Conservation (phyloP, 2,113 vertebrate genomes). For the Oncorhynchus masou region DNA sequence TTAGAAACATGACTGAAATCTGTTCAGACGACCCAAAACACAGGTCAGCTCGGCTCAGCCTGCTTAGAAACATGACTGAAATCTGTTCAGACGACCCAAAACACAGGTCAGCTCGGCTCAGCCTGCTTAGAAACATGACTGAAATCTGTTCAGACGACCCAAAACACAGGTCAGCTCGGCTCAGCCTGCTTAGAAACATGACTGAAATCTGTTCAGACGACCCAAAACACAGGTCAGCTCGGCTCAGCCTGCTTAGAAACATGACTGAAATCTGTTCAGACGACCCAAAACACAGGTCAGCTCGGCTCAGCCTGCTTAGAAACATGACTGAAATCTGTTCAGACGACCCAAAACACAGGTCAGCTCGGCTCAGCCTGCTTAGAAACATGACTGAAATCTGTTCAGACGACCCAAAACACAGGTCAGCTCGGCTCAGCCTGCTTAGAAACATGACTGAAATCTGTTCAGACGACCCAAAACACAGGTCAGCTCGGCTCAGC, state of each 20-base stretch:
- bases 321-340: constrained; percentile 1
- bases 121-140: constrained; percentile 23
- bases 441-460: constrained; percentile 12
- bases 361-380: constrained; percentile 33
- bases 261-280: background rate
- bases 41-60: constrained; percentile 11
- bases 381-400: constrained; percentile 1
- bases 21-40: background rate
- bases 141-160: constrained; percentile 1
- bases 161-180: constrained; percentile 29
- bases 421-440: constrained; percentile 14
- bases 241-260: constrained; percentile 28
- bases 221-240: too few relatives aligned
- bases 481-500: constrained; percentile 1
- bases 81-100: background rate
- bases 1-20: constrained; percentile 10
- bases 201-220: background rate
- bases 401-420: background rate
- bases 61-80: constrained; percentile 16
- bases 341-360: constrained; percentile 25
- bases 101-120: constrained; percentile 1
- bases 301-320: constrained; percentile 22
- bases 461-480: background rate
- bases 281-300: too few relatives aligned
- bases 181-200: constrained; percentile 29